Percentiles rank a stretch among this genome's conserved stretches.
Evolutionary conservation across 2,797 vertebrate species (phyloP).

Genomic region (Ficedula albicollis): DNA sequence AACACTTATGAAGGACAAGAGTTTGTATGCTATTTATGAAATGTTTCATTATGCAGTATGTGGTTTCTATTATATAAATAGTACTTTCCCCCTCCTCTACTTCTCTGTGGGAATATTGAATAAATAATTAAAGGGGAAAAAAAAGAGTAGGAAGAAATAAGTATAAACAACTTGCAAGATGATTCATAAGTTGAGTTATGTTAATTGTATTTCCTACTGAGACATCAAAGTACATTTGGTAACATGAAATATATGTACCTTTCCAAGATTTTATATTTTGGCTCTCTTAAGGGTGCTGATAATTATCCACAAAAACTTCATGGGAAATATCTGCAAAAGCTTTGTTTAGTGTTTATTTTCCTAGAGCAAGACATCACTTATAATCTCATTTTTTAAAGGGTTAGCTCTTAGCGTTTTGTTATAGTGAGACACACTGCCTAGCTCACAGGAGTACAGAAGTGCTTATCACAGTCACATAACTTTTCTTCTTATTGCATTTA

Average conservation of each 20-base stretch:
- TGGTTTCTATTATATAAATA: conserved; percentile 56
- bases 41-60: conserved; percentile 39
- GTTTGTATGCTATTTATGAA: conserved; percentile 46
- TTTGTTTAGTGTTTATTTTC: conserved; percentile 39
- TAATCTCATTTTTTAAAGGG: not conserved
- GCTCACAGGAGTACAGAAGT: not conserved
- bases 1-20: conserved; percentile 37
- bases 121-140: conserved; percentile 41
- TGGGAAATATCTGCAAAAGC: conserved; percentile 1
- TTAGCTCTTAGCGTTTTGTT: not conserved
- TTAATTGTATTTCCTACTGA: conserved; percentile 45
- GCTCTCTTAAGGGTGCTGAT: not conserved
- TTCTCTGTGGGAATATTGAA: conserved; percentile 48
- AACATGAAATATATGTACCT: conserved; percentile 32
- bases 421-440: not conserved
- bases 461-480: not conserved
- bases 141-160: conserved; percentile 42
- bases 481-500: not conserved
- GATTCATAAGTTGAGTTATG: conserved; percentile 52
- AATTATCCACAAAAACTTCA: conserved; percentile 1
- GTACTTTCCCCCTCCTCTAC: conserved; percentile 30
- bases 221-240: conserved; percentile 46
- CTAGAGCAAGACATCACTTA: not conserved
- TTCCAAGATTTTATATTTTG: conserved; percentile 40
- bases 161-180: conserved; percentile 61